Evolutionary conservation across 2,113 vertebrate species (phyloP).

Genomic region (Gobius niger): DNA sequence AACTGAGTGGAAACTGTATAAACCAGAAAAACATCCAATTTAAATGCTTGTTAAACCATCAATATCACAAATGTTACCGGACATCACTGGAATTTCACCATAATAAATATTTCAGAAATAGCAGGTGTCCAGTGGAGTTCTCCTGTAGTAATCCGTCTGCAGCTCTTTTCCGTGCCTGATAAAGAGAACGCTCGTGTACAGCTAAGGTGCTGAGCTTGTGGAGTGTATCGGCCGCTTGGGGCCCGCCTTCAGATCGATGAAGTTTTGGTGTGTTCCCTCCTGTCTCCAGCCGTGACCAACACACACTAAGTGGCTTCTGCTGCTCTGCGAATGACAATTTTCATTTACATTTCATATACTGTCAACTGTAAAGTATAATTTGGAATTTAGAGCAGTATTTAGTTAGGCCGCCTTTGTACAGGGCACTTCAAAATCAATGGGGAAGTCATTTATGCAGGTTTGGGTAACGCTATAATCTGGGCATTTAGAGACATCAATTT

Average conservation of each 20-base stretch:
- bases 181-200: conserved; percentile 37
- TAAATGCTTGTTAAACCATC: too few species aligned
- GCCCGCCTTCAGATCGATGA: conserved; percentile 32
- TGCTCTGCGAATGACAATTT: conserved; percentile 60
- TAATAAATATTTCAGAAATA: too few species aligned
- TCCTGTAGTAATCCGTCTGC: conserved; percentile 73
- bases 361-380: conserved; percentile 57
- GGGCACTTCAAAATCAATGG: too few species aligned
- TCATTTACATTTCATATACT: conserved; percentile 69
- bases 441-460: too few species aligned
- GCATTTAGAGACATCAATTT: too few species aligned
- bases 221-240: conserved; percentile 42
- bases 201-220: conserved; percentile 29
- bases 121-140: conserved; percentile 45
- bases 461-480: too few species aligned
- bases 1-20: too few species aligned
- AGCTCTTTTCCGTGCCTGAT: conserved; percentile 49
- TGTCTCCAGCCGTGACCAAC: conserved; percentile 39
- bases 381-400: too few species aligned
- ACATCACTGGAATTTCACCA: too few species aligned
- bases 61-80: too few species aligned
- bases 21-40: too few species aligned
- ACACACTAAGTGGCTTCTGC: conserved; percentile 63
- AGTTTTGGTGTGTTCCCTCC: conserved; percentile 41
- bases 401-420: too few species aligned